Evolutionary conservation across 2,113 vertebrate genomes (phyloP), one percentile per base, ranked within the genome.

Genomic region (Amazona vittata): DNA sequence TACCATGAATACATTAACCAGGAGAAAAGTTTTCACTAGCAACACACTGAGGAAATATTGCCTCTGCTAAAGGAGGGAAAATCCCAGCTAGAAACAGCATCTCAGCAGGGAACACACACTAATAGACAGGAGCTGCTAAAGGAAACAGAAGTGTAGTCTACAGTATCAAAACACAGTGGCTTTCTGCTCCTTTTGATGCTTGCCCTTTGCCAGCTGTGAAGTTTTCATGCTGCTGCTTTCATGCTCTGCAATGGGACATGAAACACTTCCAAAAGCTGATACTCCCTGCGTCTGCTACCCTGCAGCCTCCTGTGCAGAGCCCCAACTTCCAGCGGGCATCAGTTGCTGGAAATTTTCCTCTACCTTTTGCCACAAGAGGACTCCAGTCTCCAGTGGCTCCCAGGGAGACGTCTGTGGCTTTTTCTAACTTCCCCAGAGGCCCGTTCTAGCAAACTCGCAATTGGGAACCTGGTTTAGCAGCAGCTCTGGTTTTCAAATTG

Each of bases 381-480:
- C 91, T 88, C 64, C 33, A 57, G 12, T 88, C 68, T 83, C 52
- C n/a, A 52, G n/a, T 47, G 73, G 75, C 78, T 88, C 41, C 24
- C 2, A 2, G 50, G 49, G 68, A 85, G 65, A 29, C 71, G 62
- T 75, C 35, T 93, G 94, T 93, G 91, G 20, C 6, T 95, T 93
- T 90, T 78, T 68, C 53, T 78, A 71, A 86, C 35, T 81, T 86
- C 81, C 83, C 31, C 31, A 26, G 94, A 90, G 93, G 93, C 35
- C 43, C 7, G 1, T 67, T 92, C 69, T 47, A 92, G 65, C 75
- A 93, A 96, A 83, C 59, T 24, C 68, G 75, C 59, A 96, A 95
- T 96, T 86, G 84, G 70, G 70, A 97, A 77, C 68, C 79, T 75
- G 81, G 62, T 84, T 92, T 96, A 95, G 91, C 76, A 89, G 68